Evolutionary conservation across 2,888 invertebrate species (phyloP), one percentile per base, ranked within the genome.

Genomic region (Eristalinus sepulchralis): DNA sequence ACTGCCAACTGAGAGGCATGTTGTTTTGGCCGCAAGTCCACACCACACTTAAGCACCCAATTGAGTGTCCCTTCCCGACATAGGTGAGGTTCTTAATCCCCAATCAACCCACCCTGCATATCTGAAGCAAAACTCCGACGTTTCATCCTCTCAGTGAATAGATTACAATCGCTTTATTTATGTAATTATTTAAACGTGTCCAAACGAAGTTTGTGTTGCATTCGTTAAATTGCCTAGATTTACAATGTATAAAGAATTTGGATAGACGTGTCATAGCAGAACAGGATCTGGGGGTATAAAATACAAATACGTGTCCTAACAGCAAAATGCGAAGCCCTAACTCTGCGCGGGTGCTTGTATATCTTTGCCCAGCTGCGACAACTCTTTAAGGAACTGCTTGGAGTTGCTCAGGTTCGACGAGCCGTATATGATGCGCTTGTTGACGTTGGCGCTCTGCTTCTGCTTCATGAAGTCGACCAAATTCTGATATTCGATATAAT

Each of bases 401-500:
- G 99, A 98, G 93, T 98, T 99, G 88, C 97, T 96, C 85, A 99
- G 94, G 59, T 99, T 98, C 33, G 99, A 98, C 83, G 98, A 96
- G 53, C 99, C 99, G 92, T 99, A 99, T 73, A 98, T 96, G 84
- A 99, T 96, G 91, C 97, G 95, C 92, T 97, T 96, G 78, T 94
- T 94, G 0, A 91, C 90, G 60, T 96, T 96, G 87, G 95, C 94
- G 9, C 95, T 94, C 86, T 95, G 95, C 91, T 96, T 96, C 94
- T 96, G 96, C 95, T 97, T 98, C 39, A 97, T 96, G 91, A 98
- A 98, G 92, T 99, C 99, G 71, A 97, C 95, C 82, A 99, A 94
- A 94, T 99, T 99, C 93, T 99, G 99, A 93, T 99, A 99, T 93
- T 99, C 99, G 91, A 99, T 99, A 91, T 99, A 99, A 94, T 99